These are phyloP conservation scores for Channallabes apus DNA, from an alignment of 2,797 vertebrate genomes.

Conservation along the genomic window DNA sequence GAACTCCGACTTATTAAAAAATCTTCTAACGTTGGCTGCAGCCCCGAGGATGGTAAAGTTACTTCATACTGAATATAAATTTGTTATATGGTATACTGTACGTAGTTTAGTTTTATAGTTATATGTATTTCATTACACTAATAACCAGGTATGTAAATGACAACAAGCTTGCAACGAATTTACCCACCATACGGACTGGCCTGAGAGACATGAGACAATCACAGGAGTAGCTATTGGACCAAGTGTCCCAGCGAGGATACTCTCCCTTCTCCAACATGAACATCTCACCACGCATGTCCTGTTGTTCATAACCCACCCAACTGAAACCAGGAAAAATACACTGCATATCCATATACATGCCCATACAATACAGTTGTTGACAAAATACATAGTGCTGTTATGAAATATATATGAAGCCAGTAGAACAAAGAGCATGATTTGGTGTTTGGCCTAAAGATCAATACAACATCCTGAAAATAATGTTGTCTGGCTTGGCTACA, in stretches of 20 bases:
- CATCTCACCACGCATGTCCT: constrained; percentile 81
- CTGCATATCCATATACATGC: background rate
- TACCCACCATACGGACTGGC: constrained; percentile 78
- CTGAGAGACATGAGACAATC: constrained; percentile 81
- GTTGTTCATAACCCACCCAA: constrained; percentile 83
- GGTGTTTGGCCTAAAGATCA: background rate
- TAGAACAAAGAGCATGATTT: background rate
- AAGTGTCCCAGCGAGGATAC: constrained; percentile 85
- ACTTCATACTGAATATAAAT: background rate
- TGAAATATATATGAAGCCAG: background rate
- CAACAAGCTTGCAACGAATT: background rate
- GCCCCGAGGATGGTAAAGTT: background rate
- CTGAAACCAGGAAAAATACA: constrained; percentile 59
- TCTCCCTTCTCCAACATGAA: constrained; percentile 85
- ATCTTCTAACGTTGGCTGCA: background rate
- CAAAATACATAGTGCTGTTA: background rate
- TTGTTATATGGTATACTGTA: background rate
- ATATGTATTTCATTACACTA: background rate
- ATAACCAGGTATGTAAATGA: background rate
- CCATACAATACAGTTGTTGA: background rate
- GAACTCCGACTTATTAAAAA: background rate
- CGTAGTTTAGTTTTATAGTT: no score
- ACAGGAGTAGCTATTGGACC: constrained; percentile 84
- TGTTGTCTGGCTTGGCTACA: background rate
- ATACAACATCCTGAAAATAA: background rate